Conservation (phyloP, 2,797 vertebrate species). For the Sciurus carolinensis region DNA sequence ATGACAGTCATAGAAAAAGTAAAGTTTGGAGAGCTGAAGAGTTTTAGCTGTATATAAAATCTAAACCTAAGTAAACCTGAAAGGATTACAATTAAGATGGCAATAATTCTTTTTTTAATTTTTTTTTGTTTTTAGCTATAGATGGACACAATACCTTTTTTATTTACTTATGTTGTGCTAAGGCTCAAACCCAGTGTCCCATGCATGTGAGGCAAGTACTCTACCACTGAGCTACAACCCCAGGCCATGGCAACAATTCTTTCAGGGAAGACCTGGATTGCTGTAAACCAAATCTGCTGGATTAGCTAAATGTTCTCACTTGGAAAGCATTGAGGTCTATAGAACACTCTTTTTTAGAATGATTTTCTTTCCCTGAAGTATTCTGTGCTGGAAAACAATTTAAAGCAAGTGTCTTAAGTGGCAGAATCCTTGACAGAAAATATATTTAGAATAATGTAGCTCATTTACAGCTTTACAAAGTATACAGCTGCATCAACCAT, state of each 20-base stretch:
- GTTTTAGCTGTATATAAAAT: not conserved
- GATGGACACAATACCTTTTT: too few relatives aligned
- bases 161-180: too few relatives aligned
- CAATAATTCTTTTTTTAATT: not conserved
- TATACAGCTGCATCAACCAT: not conserved
- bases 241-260: not conserved
- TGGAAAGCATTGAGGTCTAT: not conserved
- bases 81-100: not conserved
- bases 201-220: too few relatives aligned
- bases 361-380: not conserved
- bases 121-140: too few relatives aligned
- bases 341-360: not conserved
- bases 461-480: not conserved
- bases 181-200: too few relatives aligned
- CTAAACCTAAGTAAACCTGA: not conserved
- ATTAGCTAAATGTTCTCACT: not conserved
- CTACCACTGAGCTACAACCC: too few relatives aligned
- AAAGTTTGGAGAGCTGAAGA: not conserved
- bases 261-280: conserved; percentile 2
- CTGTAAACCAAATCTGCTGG: not conserved
- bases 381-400: not conserved
- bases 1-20: not conserved
- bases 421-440: not conserved
- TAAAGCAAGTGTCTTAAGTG: not conserved
- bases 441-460: not conserved